Conservation (phyloP, 1,140 invertebrate genomes). For the Himalopsyche phryganea region DNA sequence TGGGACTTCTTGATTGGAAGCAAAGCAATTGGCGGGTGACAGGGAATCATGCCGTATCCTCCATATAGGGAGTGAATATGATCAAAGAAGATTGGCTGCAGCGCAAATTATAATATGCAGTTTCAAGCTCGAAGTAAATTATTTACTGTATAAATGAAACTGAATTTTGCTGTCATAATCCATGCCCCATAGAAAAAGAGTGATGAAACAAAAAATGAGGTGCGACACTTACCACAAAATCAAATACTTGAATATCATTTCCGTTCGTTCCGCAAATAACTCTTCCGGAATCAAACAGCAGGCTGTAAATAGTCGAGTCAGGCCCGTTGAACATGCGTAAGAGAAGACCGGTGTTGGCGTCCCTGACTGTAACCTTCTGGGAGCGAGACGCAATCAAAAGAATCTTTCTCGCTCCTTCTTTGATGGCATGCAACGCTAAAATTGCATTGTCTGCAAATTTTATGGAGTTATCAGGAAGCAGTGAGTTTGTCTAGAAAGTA, state of each 20-base stretch:
- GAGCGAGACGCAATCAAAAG: conserved; percentile 63
- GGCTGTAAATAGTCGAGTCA: conserved; percentile 62
- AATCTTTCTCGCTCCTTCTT: conserved; percentile 63
- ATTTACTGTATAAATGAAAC: too few species aligned
- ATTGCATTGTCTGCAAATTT: conserved; percentile 61
- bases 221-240: conserved; percentile 66
- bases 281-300: conserved; percentile 59
- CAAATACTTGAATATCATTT: conserved; percentile 62
- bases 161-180: too few species aligned
- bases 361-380: conserved; percentile 62
- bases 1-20: too few species aligned
- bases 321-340: conserved; percentile 59
- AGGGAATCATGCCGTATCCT: too few species aligned
- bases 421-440: conserved; percentile 62
- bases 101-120: too few species aligned
- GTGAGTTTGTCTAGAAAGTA: conserved; percentile 50
- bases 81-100: too few species aligned
- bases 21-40: too few species aligned
- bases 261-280: conserved; percentile 67
- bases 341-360: conserved; percentile 61
- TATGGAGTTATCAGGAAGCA: conserved; percentile 54
- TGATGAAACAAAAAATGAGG: too few species aligned
- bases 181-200: too few species aligned
- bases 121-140: too few species aligned
- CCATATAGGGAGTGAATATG: too few species aligned